Percentiles rank a stretch among this genome's conserved stretches.
Evolutionary conservation across 2,888 invertebrate species (phyloP).

Genomic region (Mycalesis mineus): DNA sequence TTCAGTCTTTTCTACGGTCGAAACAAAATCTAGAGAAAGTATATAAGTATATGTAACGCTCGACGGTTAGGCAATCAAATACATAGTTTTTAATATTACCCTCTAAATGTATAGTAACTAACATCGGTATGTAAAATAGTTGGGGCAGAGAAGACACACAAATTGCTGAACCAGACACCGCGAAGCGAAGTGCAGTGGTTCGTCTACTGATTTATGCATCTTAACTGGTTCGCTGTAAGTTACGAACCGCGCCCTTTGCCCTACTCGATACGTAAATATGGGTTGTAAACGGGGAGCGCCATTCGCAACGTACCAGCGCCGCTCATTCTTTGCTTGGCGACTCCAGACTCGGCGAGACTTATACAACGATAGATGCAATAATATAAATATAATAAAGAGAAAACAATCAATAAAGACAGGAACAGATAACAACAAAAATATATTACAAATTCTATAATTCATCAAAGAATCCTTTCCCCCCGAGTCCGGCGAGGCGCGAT

Average conservation of each 20-base stretch:
- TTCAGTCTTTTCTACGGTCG: conserved; percentile 74
- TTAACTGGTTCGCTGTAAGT: conserved; percentile 44
- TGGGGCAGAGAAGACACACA: conserved; percentile 52
- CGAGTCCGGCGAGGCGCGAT: conserved; percentile 48
- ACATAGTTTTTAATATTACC: conserved; percentile 58
- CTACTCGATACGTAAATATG: conserved; percentile 35
- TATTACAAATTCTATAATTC: conserved; percentile 65
- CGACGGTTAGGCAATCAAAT: conserved; percentile 61
- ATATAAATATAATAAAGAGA: conserved; percentile 43
- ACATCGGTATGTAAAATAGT: conserved; percentile 77
- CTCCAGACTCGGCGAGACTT: conserved; percentile 44
- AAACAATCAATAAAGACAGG: conserved; percentile 61
- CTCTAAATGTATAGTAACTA: conserved; percentile 64
- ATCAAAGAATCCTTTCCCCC: conserved; percentile 49
- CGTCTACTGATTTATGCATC: conserved; percentile 41
- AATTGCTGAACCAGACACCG: conserved; percentile 39
- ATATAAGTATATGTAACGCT: conserved; percentile 44
- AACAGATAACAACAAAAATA: conserved; percentile 71
- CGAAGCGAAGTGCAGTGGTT: conserved; percentile 27
- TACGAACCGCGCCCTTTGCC: conserved; percentile 47
- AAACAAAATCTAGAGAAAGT: conserved; percentile 58
- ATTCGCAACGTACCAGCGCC: conserved; percentile 49
- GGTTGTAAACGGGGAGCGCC: conserved; percentile 39
- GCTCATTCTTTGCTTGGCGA: conserved; percentile 35
- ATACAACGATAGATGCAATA: conserved; percentile 45